These are phyloP conservation scores for Picathartes gymnocephalus DNA, from an alignment of 2,113 vertebrate species.

Conservation along the genomic window DNA sequence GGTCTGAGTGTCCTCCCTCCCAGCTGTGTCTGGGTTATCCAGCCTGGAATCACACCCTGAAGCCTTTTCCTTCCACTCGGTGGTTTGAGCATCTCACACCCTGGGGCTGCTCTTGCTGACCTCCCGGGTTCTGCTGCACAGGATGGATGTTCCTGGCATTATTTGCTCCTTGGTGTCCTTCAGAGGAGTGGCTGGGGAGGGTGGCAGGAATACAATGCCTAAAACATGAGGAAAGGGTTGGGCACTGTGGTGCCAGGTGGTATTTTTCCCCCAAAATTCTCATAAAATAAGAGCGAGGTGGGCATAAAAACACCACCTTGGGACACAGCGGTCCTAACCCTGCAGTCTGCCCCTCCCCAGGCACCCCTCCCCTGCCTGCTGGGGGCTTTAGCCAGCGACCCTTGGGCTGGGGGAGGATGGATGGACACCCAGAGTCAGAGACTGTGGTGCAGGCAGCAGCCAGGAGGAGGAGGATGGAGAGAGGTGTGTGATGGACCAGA, in stretches of 20 bases:
- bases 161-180: not conserved
- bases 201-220: not conserved
- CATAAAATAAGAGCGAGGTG: not conserved
- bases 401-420: not conserved
- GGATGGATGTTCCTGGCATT: not conserved
- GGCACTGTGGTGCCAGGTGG: accelerated
- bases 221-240: not conserved
- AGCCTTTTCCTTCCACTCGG: not conserved
- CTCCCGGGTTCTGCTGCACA: not conserved
- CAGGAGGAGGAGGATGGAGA: not conserved
- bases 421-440: accelerated
- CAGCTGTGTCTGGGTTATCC: not conserved
- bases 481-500: accelerated
- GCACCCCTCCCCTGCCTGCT: not conserved
- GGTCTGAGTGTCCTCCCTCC: not conserved
- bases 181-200: not conserved
- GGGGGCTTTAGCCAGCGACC: not conserved
- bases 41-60: not conserved
- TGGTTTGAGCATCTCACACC: not conserved
- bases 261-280: accelerated
- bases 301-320: not conserved
- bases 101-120: not conserved
- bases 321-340: not conserved
- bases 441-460: accelerated
- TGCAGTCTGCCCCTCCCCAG: not conserved